A percentile compares a stretch with the other conserved stretches of the same genome.
These are phyloP conservation scores for Sclerodermus sp. DNA, from an alignment of 2,888 invertebrate genomes.

Conservation along the genomic window DNA sequence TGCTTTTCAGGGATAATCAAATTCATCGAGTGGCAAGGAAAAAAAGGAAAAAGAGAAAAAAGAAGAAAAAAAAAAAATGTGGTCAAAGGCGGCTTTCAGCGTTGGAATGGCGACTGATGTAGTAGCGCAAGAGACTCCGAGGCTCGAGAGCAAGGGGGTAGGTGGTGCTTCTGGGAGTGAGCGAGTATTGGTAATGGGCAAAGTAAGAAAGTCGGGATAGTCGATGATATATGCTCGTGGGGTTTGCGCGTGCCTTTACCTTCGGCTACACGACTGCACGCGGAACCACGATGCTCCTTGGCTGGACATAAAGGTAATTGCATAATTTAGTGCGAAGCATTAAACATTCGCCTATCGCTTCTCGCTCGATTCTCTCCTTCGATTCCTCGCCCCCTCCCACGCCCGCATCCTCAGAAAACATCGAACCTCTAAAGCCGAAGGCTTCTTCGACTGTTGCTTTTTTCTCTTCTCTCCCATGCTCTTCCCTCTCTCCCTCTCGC, in stretches of 20 bases:
- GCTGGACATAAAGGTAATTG: constrained; percentile 45
- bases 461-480: constrained; percentile 3
- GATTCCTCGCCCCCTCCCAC: too few species aligned
- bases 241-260: constrained; percentile 6
- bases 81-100: too few species aligned
- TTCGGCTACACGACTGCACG: not conserved
- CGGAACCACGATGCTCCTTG: constrained; percentile 26
- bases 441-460: constrained; percentile 4
- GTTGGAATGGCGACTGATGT: too few species aligned
- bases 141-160: too few species aligned
- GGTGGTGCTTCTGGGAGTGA: too few species aligned
- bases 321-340: constrained; percentile 47
- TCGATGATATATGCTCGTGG: constrained; percentile 26
- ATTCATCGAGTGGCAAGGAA: too few species aligned
- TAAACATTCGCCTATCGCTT: constrained; percentile 41
- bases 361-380: constrained; percentile 25
- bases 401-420: not conserved
- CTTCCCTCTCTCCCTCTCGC: not conserved
- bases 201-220: constrained; percentile 23
- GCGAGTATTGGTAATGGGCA: constrained; percentile 4
- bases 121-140: too few species aligned
- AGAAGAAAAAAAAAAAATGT: too few species aligned
- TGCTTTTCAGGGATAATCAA: too few species aligned
- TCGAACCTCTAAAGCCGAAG: constrained; percentile 17
- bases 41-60: too few species aligned